phyloP scores from a whole-genome alignment of 2,888 invertebrate species.

The Eristalis arbustorum region DNA sequence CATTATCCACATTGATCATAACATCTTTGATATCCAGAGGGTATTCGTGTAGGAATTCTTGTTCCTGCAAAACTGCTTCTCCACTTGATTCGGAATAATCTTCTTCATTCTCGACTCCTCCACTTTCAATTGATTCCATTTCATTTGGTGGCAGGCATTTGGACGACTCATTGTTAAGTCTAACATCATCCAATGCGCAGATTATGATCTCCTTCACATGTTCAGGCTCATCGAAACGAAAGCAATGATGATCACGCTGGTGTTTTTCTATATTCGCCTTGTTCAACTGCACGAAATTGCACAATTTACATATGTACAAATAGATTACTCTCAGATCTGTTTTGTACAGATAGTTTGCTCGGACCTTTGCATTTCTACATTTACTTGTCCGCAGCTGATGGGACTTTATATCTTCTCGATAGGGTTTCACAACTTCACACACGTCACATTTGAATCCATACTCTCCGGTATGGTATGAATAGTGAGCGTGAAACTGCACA shows the following conservation, averaged over 20 bases:
- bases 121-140: slow-evolving; percentile 8
- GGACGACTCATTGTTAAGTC: slow-evolving; percentile 36
- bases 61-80: neutral
- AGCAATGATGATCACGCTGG: slow-evolving; percentile 72
- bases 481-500: slow-evolving; percentile 72
- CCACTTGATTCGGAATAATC: neutral
- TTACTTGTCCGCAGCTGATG: slow-evolving; percentile 71
- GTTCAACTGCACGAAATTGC: slow-evolving; percentile 74
- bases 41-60: slow-evolving; percentile 45
- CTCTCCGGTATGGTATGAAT: slow-evolving; percentile 73
- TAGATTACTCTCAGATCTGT: slow-evolving; percentile 71
- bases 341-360: slow-evolving; percentile 72
- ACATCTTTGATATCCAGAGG: slow-evolving; percentile 56
- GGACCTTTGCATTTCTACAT: slow-evolving; percentile 69
- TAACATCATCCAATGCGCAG: slow-evolving; percentile 70
- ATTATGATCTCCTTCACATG: slow-evolving; percentile 71
- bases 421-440: slow-evolving; percentile 72
- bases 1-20: neutral
- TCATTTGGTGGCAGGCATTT: slow-evolving; percentile 11
- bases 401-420: slow-evolving; percentile 70
- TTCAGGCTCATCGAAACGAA: slow-evolving; percentile 40
- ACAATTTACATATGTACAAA: slow-evolving; percentile 72
- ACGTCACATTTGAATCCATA: slow-evolving; percentile 72
- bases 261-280: slow-evolving; percentile 74
- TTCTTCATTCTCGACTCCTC: neutral